These are phyloP conservation scores for Apostichopus japonicus DNA, from an alignment of 35 echinoderm and acorn worm species.

Conservation along the genomic window DNA sequence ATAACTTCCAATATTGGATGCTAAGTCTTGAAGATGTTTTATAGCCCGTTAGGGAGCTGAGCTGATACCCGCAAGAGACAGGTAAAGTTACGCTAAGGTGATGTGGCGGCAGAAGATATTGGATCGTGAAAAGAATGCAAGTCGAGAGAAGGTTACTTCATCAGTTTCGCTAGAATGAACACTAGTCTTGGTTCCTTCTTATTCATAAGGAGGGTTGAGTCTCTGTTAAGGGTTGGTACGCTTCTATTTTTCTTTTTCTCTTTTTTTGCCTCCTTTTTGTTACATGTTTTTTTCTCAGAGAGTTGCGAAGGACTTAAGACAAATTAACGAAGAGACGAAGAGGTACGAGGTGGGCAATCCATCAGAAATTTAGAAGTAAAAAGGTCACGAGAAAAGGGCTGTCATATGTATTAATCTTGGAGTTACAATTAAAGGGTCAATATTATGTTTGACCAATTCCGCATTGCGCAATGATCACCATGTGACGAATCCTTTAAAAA, in stretches of 20 bases:
- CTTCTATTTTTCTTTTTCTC: not conserved
- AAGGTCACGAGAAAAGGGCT: no score
- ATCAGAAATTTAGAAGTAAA: no score
- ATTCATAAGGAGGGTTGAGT: not conserved
- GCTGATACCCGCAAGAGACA: constrained; percentile 22
- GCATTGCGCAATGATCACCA: no score
- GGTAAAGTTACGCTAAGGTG: constrained; percentile 35
- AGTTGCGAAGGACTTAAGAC: not conserved
- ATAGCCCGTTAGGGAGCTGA: constrained; percentile 35
- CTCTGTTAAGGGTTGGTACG: not conserved
- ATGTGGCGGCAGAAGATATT: constrained; percentile 20
- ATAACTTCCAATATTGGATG: constrained; percentile 40
- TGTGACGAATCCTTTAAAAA: no score
- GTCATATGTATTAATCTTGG: no score
- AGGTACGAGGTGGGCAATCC: no score
- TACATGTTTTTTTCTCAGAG: not conserved
- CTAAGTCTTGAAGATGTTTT: constrained; percentile 36
- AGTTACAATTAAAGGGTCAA: no score
- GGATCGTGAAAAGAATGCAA: constrained; percentile 11
- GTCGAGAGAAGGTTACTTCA: not conserved
- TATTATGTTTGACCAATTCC: no score
- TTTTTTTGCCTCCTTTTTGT: not conserved
- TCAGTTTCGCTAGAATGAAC: not conserved
- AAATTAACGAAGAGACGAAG: not conserved
- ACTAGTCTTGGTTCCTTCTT: not conserved